Evolutionary conservation across 2,113 vertebrate genomes (phyloP), one percentile per base, ranked within the genome.

Genomic region (Neotragus moschatus): DNA sequence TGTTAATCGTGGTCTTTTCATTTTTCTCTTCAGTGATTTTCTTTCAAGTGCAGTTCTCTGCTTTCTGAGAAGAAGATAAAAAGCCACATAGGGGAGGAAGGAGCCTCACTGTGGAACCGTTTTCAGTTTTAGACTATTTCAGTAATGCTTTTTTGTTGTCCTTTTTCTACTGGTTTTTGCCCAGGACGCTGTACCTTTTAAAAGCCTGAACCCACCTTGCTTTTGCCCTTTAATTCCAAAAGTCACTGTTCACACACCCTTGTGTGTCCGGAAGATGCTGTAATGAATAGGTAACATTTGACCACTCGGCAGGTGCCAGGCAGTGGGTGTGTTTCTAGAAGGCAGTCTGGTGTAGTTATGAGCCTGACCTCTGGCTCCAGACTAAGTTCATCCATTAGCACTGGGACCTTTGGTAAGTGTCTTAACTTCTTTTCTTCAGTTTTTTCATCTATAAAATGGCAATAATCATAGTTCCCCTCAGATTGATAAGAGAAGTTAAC

Each of bases 1-100:
- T 96, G 66, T 94, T 94, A 89, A 93, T 88, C 93, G 15, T 58
- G 26, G 70, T 55, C 49, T 94, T 73, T 91, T 63, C 7, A 15
- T 80, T 49, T 95, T 94, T 66, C 56, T 92, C 84, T 36, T 39
- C 36, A 60, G 75, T 97, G 89, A 55, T 63, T 96, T 92, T 93
- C 63, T 96, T 96, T 95, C 81, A 90, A 91, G 84, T 55, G 33
- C 93, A 39, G 36, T 61, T 96, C 81, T 61, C 85, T 84, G 0
- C 66, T 94, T 96, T 90, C 66, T 26, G 82, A 93, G 84, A 80
- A 36, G 66, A 55, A 70, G 66, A 66, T 92, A 51, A 95, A 95
- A 95, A 91, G 82, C 58, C 39, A 15, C 30, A 6, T 26, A 23
- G 21, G 26, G 8, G n/a, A 87, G 53, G 47, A 56, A 17, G 77